A percentile compares a stretch with the other conserved stretches of the same genome.
Conservation (phyloP, 2,888 invertebrate genomes). For the Eurytoma adleriae region DNA sequence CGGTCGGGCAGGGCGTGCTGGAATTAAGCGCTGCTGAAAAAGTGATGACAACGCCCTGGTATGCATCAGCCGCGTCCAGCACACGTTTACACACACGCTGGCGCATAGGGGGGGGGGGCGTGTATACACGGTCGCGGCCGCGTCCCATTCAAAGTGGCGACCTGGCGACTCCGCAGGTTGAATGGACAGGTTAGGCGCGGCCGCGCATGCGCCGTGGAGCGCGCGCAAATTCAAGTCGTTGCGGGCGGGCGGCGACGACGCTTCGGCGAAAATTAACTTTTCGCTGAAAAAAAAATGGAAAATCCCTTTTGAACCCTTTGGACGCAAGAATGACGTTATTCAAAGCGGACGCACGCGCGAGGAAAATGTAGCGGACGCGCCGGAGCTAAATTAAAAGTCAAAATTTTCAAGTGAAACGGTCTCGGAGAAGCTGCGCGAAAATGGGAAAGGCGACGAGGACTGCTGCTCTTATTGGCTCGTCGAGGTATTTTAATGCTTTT, state of each 20-base stretch:
- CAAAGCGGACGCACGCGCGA: too few relatives aligned
- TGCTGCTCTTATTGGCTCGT: too few relatives aligned
- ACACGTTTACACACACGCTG: conserved; percentile 14
- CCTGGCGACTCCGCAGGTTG: neutral
- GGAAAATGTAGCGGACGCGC: too few relatives aligned
- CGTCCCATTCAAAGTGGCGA: neutral
- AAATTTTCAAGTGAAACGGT: too few relatives aligned
- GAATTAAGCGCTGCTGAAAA: conserved; percentile 23
- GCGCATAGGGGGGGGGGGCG: neutral
- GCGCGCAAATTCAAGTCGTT: conserved; percentile 5
- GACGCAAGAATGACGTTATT: too few relatives aligned
- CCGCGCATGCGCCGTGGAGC: neutral
- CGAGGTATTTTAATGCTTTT: too few relatives aligned
- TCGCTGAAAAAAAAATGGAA: too few relatives aligned
- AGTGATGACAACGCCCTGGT: conserved; percentile 52
- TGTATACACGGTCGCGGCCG: neutral
- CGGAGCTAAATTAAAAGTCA: too few relatives aligned
- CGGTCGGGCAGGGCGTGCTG: conserved; percentile 5
- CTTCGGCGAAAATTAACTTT: too few relatives aligned
- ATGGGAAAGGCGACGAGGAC: too few relatives aligned
- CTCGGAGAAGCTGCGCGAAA: too few relatives aligned
- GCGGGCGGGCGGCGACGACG: neutral
- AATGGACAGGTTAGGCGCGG: neutral
- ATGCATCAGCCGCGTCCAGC: conserved; percentile 26
- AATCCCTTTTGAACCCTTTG: too few relatives aligned